Percentiles rank a stretch among this genome's conserved stretches.
phyloP scores from a whole-genome alignment of 1,140 invertebrate genomes.

The Drosophila saltans region DNA sequence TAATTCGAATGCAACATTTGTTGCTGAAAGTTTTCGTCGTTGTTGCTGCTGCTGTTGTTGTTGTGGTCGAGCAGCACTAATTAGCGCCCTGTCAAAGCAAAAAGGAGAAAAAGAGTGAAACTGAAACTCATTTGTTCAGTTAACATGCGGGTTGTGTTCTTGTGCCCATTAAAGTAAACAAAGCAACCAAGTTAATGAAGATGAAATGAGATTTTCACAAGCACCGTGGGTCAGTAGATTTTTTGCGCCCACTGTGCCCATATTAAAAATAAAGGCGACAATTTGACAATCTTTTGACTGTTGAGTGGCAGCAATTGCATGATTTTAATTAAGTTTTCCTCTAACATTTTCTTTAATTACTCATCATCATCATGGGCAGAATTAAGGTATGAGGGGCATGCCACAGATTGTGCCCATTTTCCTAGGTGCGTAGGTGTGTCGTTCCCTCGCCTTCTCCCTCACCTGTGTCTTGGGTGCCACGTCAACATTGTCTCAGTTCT shows the following conservation, averaged over 20 bases:
- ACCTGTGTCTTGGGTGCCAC: slow-evolving; percentile 6
- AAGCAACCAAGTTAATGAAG: slow-evolving; percentile 39
- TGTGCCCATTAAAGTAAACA: slow-evolving; percentile 32
- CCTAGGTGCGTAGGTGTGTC: not conserved
- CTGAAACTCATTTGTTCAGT: slow-evolving; percentile 36
- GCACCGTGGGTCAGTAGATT: too few relatives aligned
- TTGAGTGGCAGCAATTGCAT: slow-evolving; percentile 8
- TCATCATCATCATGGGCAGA: slow-evolving; percentile 7
- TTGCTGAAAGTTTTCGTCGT: slow-evolving; percentile 39
- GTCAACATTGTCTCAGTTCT: slow-evolving; percentile 22
- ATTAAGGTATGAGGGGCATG: not conserved
- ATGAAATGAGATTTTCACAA: slow-evolving; percentile 29
- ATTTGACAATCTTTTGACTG: slow-evolving; percentile 26
- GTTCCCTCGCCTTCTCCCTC: too few relatives aligned
- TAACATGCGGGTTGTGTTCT: slow-evolving; percentile 35
- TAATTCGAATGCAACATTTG: slow-evolving; percentile 58
- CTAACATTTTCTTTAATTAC: slow-evolving; percentile 6
- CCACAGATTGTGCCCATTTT: slow-evolving; percentile 1
- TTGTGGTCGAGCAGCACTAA: slow-evolving; percentile 46
- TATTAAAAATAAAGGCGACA: slow-evolving; percentile 23
- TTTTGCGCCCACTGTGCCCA: not conserved
- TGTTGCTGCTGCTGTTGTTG: not conserved
- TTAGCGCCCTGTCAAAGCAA: slow-evolving; percentile 60
- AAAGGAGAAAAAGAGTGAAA: slow-evolving; percentile 16
- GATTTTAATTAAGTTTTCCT: slow-evolving; percentile 9